Evolutionary conservation across 2,113 vertebrate genomes (phyloP), one percentile per base, ranked within the genome.

Genomic region (Erythrolamprus reginae): DNA sequence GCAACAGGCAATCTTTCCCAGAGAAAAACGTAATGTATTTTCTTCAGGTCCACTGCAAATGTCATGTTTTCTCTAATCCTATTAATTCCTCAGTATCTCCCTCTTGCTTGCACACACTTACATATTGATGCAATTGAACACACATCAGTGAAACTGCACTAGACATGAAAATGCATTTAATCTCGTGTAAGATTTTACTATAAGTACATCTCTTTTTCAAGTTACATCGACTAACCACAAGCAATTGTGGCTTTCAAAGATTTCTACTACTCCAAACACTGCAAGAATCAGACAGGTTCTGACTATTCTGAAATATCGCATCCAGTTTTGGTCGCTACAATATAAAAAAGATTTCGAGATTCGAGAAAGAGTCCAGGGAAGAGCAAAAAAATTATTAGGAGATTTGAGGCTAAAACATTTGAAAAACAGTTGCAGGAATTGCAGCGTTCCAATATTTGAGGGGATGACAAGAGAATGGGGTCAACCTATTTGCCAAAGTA

Each of bases 251-350:
- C 48, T 48, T 92, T 93, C 61, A 5, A 45, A 52, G 24, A 26
- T 56, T 91, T 53, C 65, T 65, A 88, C 9, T 90, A 38, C 24
- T 86, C 91, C 65, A 93, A 82, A 92, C 93, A 88, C 88, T 70
- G 53, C 51, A 13, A 17, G 56, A 6, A 15, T 1, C 4, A 91
- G 92, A 91, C 88, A 94, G 17, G 38, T 92, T n/a, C 58, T n/a
- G 28, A 65, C 28, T n/a, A 65, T n/a, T 65, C 28, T 65, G 28
- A 26, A 65, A 65, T n/a, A n/a, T 65, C 4, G 10, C 58, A 61
- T 61, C 58, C 26, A 61, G 55, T n/a, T 61, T 13, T 61, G 28
- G 26, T n/a, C 10, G 0, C 58, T 61, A 13, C 4, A 1, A 61
- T n/a, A 61, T n/a, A 61, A 61, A n/a, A 13, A 61, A n/a, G 10